These are phyloP conservation scores for Acromyrmex heyeri DNA, from an alignment of 1,140 invertebrate genomes.

Conservation along the genomic window DNA sequence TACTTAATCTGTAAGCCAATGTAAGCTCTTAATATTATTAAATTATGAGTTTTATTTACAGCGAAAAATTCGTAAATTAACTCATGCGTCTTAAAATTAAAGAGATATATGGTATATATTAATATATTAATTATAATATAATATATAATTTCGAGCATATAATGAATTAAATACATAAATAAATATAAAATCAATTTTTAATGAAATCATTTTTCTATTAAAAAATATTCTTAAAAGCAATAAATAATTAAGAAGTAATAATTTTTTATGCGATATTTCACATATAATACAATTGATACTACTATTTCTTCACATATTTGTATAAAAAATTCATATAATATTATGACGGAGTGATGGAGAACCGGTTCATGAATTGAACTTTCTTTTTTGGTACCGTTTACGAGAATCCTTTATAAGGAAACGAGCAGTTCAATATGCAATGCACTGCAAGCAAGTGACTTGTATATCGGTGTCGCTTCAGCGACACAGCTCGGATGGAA, in stretches of 20 bases:
- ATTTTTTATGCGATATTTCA: neutral
- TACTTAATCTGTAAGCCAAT: neutral
- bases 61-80: neutral
- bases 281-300: neutral
- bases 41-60: neutral
- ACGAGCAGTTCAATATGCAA: neutral
- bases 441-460: neutral
- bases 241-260: neutral
- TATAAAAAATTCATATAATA: neutral
- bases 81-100: neutral
- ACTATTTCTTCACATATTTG: neutral
- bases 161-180: neutral
- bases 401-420: conserved; percentile 24
- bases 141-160: neutral
- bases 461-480: neutral
- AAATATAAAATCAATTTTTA: neutral
- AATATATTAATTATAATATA: neutral
- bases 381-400: conserved; percentile 12
- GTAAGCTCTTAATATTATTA: neutral
- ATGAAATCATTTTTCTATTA: neutral
- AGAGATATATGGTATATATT: neutral
- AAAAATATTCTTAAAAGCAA: neutral
- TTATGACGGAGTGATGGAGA: neutral
- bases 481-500: conserved; percentile 14
- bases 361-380: neutral